phyloP scores from a whole-genome alignment of 2,113 vertebrate genomes.

The Sphaerodactylus townsendi region DNA sequence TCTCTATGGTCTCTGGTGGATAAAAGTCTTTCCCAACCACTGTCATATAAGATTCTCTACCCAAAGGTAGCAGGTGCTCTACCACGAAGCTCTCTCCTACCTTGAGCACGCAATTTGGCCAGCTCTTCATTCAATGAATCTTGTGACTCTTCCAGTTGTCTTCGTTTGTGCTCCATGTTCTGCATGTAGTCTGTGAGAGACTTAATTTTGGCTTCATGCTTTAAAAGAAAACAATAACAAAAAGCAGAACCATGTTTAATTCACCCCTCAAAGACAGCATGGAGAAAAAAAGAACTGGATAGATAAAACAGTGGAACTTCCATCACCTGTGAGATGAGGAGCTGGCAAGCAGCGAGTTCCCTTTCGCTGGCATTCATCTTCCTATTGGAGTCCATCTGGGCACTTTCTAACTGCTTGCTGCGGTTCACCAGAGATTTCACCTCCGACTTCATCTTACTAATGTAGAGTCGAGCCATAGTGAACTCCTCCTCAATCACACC shows the following conservation, averaged over 20 bases:
- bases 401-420: slow-evolving; percentile 88
- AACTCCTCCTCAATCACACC: slow-evolving; percentile 92
- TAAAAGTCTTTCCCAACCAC: no score
- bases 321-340: slow-evolving; percentile 87
- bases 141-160: slow-evolving; percentile 89
- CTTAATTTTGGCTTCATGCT: slow-evolving; percentile 95
- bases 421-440: slow-evolving; percentile 91
- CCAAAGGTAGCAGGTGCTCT: no score
- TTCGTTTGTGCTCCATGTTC: slow-evolving; percentile 91
- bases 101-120: slow-evolving; percentile 86
- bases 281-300: not conserved
- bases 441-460: slow-evolving; percentile 94
- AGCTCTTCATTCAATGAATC: slow-evolving; percentile 88
- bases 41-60: no score
- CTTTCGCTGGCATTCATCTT: slow-evolving; percentile 92
- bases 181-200: slow-evolving; percentile 94
- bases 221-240: slow-evolving; percentile 18
- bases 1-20: no score
- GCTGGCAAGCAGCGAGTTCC: slow-evolving; percentile 89
- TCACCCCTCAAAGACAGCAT: not conserved
- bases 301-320: not conserved
- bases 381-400: slow-evolving; percentile 85
- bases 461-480: slow-evolving; percentile 88
- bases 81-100: slow-evolving; percentile 43
- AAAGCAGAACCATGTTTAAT: not conserved